Evolutionary conservation across 2,888 invertebrate species (phyloP), one percentile per base, ranked within the genome.

Genomic region (Ceramica pisi): DNA sequence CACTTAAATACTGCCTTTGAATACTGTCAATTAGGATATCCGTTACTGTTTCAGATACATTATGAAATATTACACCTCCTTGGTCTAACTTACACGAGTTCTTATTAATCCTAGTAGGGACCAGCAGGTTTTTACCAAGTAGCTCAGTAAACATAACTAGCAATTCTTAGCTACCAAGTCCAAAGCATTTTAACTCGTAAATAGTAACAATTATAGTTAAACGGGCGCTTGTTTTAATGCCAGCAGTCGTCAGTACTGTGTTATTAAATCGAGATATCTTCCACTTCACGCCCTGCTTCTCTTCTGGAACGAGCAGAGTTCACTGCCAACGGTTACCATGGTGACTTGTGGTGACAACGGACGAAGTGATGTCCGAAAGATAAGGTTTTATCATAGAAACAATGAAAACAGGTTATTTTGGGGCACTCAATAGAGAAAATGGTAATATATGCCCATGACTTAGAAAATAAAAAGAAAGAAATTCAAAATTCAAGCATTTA

Each of bases 241-340:
- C 50, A 55, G 59, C 53, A n/a, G 38, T 53, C 61, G 80, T 65
- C 79, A 57, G 48, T 51, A 74, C 26, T 57, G 44, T 53, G 9
- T 62, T 26, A 69, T 79, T 78, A 74, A 57, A 69, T 62, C 26
- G 41, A 46, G 61, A n/a, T 77, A 78, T 73, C 77, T 78, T 73
- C 35, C 74, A 44, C 77, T 78, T 73, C 44, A 79, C 53, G 61
- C 5, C 56, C 79, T 62, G 64, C 23, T 65, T 50, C 51, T 56
- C 53, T 59, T 9, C 5, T 26, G 44, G 72, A 44, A 57, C 56
- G 41, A 67, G 35, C 48, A 67, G 67, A 64, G 56, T 56, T 74
- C 74, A 57, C 50, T 60, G 73, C 38, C 57, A 67, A 50, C 26
- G 0, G 53, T 60, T 55, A 31, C 70, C 23, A 53, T 62, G 55